These are phyloP conservation scores for Misgurnus anguillicaudatus DNA, from an alignment of 2,113 vertebrate species.

Conservation along the genomic window DNA sequence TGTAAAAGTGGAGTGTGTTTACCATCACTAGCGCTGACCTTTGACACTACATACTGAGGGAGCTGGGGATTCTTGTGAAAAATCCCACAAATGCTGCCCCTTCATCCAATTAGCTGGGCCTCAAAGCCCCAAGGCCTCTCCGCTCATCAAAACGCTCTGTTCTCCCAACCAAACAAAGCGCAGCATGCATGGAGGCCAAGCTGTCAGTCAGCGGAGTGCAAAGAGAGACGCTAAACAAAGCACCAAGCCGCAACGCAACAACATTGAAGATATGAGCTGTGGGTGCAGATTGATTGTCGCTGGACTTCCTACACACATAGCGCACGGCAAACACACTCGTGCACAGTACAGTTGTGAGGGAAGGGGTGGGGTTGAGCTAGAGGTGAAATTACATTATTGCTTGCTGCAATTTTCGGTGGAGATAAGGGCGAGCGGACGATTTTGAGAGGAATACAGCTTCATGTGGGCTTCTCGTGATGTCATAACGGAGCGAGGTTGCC, in stretches of 20 bases:
- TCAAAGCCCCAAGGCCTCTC: neutral
- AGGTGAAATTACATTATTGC: neutral
- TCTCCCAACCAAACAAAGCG: slow-evolving; percentile 14
- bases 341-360: neutral
- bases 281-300: neutral
- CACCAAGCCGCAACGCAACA: neutral
- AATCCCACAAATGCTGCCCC: slow-evolving; percentile 11
- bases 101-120: slow-evolving; percentile 27
- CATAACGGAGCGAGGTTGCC: slow-evolving; percentile 39
- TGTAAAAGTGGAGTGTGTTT: slow-evolving; percentile 19
- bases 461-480: slow-evolving; percentile 29
- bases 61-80: slow-evolving; percentile 29
- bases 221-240: neutral
- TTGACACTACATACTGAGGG: slow-evolving; percentile 1
- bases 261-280: neutral
- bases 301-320: slow-evolving; percentile 12
- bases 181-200: neutral
- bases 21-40: slow-evolving; percentile 10
- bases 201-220: neutral
- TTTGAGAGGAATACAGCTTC: slow-evolving; percentile 9
- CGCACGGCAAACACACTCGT: neutral
- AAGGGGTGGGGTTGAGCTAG: neutral
- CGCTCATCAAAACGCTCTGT: neutral
- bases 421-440: neutral
- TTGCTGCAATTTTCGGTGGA: neutral